Percentiles rank a stretch among this genome's conserved stretches.
phyloP scores from a whole-genome alignment of 2,888 invertebrate species.

The Congeria kusceri region DNA sequence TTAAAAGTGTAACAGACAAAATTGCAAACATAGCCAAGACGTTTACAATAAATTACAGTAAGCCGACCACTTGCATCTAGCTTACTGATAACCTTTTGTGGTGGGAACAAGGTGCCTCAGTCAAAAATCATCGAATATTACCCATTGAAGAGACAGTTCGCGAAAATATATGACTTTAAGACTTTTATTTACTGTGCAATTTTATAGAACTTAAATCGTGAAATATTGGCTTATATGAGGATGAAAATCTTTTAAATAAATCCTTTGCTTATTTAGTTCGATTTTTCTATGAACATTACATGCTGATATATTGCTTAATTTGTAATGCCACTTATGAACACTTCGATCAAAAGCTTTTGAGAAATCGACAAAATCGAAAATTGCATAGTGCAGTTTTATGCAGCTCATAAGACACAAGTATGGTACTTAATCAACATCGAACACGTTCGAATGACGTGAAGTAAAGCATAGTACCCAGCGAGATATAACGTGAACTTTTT shows the following conservation, averaged over 20 bases:
- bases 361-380: too few relatives aligned
- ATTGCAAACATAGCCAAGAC: slow-evolving; percentile 50
- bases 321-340: too few relatives aligned
- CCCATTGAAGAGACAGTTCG: slow-evolving; percentile 30
- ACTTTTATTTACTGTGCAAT: slow-evolving; percentile 55
- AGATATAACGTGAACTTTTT: too few relatives aligned
- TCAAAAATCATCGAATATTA: slow-evolving; percentile 35
- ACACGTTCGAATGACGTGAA: too few relatives aligned
- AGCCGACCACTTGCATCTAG: slow-evolving; percentile 3
- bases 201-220: slow-evolving; percentile 53
- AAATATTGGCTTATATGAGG: slow-evolving; percentile 46
- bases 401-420: too few relatives aligned
- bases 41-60: slow-evolving; percentile 53
- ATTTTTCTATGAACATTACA: slow-evolving; percentile 10
- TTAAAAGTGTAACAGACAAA: slow-evolving; percentile 47
- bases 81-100: slow-evolving; percentile 38
- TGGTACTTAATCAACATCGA: too few relatives aligned
- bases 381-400: too few relatives aligned
- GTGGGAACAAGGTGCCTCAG: slow-evolving; percentile 19
- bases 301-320: not conserved
- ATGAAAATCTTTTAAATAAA: slow-evolving; percentile 43
- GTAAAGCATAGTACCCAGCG: too few relatives aligned
- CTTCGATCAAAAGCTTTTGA: too few relatives aligned
- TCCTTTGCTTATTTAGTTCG: slow-evolving; percentile 37
- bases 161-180: slow-evolving; percentile 28